These are phyloP conservation scores for Hydrophis major DNA, from an alignment of 2,797 vertebrate species.

Conservation along the genomic window DNA sequence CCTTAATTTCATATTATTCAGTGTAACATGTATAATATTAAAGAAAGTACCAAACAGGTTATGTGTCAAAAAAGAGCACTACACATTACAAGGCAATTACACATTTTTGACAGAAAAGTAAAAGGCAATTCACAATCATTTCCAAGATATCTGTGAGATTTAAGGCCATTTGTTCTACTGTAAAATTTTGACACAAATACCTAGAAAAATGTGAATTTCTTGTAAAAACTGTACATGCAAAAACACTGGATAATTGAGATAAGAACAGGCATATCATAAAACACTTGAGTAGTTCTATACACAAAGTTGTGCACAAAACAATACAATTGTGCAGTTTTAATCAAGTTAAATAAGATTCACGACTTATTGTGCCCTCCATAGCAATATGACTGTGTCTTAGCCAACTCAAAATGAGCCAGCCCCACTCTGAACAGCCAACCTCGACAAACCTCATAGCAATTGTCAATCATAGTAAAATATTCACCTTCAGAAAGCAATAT, in stretches of 20 bases:
- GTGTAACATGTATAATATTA: constrained; percentile 69
- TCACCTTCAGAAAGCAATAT: constrained; percentile 42
- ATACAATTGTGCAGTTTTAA: constrained; percentile 70
- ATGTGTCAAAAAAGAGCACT: constrained; percentile 67
- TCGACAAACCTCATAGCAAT: constrained; percentile 53
- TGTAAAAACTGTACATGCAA: constrained; percentile 97
- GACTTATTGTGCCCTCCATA: constrained; percentile 58
- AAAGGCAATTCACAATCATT: constrained; percentile 89
- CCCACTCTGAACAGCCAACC: constrained; percentile 71
- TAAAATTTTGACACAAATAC: constrained; percentile 69
- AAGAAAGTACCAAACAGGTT: constrained; percentile 70
- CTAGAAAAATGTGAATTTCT: constrained; percentile 80
- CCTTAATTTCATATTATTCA: constrained; percentile 67
- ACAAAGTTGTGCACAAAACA: constrained; percentile 85
- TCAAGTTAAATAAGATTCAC: constrained; percentile 58
- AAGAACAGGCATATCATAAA: constrained; percentile 83
- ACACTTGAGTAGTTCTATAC: constrained; percentile 83
- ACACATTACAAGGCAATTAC: constrained; percentile 84
- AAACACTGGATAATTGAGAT: constrained; percentile 83
- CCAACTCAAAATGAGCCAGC: constrained; percentile 65
- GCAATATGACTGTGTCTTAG: constrained; percentile 57
- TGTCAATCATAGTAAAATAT: constrained; percentile 51
- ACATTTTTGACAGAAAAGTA: constrained; percentile 82
- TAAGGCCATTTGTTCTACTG: constrained; percentile 97
- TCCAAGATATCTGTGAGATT: constrained; percentile 90